Evolutionary conservation across 2,113 vertebrate genomes (phyloP).

Genomic region (Monarcha castaneiventris): DNA sequence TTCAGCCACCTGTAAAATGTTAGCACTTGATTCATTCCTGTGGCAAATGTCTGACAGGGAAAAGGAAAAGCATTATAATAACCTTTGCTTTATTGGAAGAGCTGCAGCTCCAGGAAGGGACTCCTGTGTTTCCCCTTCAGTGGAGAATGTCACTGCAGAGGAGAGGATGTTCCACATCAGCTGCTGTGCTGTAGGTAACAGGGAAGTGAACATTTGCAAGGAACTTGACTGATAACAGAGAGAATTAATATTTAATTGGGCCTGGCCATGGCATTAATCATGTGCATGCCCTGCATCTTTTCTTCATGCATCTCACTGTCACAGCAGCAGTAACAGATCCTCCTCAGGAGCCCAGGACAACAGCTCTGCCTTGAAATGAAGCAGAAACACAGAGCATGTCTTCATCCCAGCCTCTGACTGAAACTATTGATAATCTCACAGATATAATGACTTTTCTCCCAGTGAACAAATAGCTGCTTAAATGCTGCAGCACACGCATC

Average conservation of each 20-base stretch:
- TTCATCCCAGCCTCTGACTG: not conserved
- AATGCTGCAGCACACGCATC: not conserved
- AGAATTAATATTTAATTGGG: slow-evolving; percentile 40
- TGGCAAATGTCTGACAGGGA: not conserved
- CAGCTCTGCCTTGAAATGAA: not conserved
- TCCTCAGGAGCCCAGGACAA: not conserved
- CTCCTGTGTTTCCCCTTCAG: not conserved
- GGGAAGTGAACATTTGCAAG: not conserved
- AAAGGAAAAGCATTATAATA: not conserved
- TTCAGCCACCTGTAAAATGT: not conserved
- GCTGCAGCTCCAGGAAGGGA: not conserved
- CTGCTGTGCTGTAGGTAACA: not conserved
- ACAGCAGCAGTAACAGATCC: not conserved
- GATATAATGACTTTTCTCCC: not conserved
- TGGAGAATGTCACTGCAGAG: not conserved
- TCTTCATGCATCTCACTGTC: not conserved
- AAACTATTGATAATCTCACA: not conserved
- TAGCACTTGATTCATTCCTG: not conserved
- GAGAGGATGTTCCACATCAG: not conserved
- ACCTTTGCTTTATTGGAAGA: not conserved
- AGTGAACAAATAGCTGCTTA: slow-evolving; percentile 14
- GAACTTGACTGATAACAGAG: not conserved
- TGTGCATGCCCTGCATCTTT: not conserved
- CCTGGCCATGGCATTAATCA: not conserved
- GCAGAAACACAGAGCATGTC: not conserved